Percentiles rank a stretch among this genome's conserved stretches.
Evolutionary conservation across 2,113 vertebrate genomes (phyloP).

Genomic region (Leptobrachium leishanense): DNA sequence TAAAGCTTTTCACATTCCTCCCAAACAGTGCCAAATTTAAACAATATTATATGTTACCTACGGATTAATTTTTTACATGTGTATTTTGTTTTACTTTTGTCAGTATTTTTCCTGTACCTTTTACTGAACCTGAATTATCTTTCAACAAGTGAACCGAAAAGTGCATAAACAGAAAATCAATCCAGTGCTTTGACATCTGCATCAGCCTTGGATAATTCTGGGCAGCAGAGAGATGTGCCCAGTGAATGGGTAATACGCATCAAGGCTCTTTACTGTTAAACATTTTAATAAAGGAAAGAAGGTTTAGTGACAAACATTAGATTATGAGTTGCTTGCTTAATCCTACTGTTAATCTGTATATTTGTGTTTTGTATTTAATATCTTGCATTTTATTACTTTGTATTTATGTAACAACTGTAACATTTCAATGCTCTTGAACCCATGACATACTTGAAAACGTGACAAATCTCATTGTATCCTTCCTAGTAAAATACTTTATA

Average conservation of each 20-base stretch:
- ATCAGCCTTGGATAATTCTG: slow-evolving; percentile 31
- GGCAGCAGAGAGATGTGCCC: slow-evolving; percentile 20
- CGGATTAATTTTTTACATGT: no score
- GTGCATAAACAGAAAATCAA: slow-evolving; percentile 49
- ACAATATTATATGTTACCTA: slow-evolving; percentile 35
- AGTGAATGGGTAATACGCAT: slow-evolving; percentile 36
- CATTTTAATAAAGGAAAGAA: slow-evolving; percentile 43
- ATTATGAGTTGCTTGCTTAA: slow-evolving; percentile 42
- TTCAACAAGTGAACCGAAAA: slow-evolving; percentile 44
- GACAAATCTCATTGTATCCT: no score
- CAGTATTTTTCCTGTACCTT: slow-evolving; percentile 38
- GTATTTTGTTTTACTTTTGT: slow-evolving; percentile 5
- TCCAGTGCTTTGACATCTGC: slow-evolving; percentile 44
- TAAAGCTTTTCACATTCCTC: no score
- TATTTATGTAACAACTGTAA: no score
- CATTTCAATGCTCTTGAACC: no score
- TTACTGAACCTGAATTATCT: slow-evolving; percentile 45
- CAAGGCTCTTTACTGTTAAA: slow-evolving; percentile 25
- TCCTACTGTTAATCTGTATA: slow-evolving; percentile 32
- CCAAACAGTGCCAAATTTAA: no score
- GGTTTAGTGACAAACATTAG: slow-evolving; percentile 32
- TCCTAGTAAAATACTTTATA: no score
- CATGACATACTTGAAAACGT: no score
- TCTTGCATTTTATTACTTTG: no score
- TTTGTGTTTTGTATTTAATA: no score